Base-by-base conservation (phyloP, 35 echinoderm and acorn worm genomes). In the Strongylocentrotus purpuratus region DNA sequence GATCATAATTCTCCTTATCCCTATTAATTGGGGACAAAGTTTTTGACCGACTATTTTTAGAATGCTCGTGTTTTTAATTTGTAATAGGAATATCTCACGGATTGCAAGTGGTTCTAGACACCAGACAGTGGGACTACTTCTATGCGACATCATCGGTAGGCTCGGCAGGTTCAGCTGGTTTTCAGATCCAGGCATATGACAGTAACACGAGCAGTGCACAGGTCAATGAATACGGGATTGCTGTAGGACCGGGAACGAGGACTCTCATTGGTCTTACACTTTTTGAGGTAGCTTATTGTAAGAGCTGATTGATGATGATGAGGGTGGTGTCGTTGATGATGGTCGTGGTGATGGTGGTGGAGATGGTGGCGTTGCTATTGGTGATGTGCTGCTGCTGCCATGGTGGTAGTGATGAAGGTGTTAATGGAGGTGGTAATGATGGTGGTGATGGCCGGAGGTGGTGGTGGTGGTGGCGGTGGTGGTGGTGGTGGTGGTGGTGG, bases 211-310 rank as follows among this genome's bases (percentile, higher is more conserved):
- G 88, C 1, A 48, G 47, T 20, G 94, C 96, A 2, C 35, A 32
- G 9, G 96, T 96, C 15, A 46, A 55, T 4, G 94, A 94, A 1
- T 20, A 95, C 17, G 96, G 96, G n/a, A 46, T 96, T 20, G 92
- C 93, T n/a, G 94, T 96, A 15, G 86, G 55, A 32, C 92, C 94
- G 17, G 96, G 92, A 45, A 94, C 92, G 31, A 47, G 46, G n/a
- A 88, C 32, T 32, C 45, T 78, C 9, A 86, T 96, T n/a, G 94
- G 96, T 8, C 33, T 96, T 3, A 86, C 87, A 61, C 33, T 58
- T 46, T 48, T 9, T 55, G 85, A 96, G 86, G 96, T 96, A 46
- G 25, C 52, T 13, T 59, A 59, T 7, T 59, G 0, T 59, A 17
- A 12, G 52, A 14, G 9, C 11, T 59, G 52, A 17, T 17, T 70